Conservation (phyloP, 2,888 invertebrate species). For the Parnassius smintheus region DNA sequence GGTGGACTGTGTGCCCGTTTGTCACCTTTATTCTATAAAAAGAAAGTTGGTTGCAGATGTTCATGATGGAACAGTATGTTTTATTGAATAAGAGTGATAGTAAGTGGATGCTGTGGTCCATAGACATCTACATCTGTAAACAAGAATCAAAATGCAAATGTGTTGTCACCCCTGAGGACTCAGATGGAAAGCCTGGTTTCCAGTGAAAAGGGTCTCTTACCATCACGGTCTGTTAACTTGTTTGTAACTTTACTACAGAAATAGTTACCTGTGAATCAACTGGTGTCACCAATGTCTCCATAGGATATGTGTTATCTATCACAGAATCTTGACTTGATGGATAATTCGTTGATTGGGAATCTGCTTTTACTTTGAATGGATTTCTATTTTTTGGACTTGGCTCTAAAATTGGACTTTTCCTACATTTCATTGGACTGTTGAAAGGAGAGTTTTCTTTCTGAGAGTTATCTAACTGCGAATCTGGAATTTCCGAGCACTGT, state of each 20-base stretch:
- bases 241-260: not conserved
- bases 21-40: too few relatives aligned
- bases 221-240: too few relatives aligned
- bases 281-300: slow-evolving; percentile 57
- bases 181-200: too few relatives aligned
- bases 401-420: slow-evolving; percentile 55
- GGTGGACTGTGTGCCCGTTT: too few relatives aligned
- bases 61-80: too few relatives aligned
- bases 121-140: too few relatives aligned
- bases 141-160: too few relatives aligned
- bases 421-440: slow-evolving; percentile 45
- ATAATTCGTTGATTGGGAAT: slow-evolving; percentile 36
- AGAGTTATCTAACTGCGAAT: slow-evolving; percentile 43
- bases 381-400: slow-evolving; percentile 46
- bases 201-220: too few relatives aligned
- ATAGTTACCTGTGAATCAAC: slow-evolving; percentile 60
- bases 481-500: slow-evolving; percentile 37
- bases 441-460: slow-evolving; percentile 61
- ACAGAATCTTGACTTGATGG: slow-evolving; percentile 51
- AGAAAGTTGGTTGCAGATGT: too few relatives aligned
- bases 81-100: too few relatives aligned
- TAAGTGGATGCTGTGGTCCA: too few relatives aligned
- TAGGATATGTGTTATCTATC: slow-evolving; percentile 66
- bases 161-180: too few relatives aligned
- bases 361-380: slow-evolving; percentile 41